Evolutionary conservation across 2,888 invertebrate genomes (phyloP), one percentile per base, ranked within the genome.

Genomic region (Stenodera caucasica): DNA sequence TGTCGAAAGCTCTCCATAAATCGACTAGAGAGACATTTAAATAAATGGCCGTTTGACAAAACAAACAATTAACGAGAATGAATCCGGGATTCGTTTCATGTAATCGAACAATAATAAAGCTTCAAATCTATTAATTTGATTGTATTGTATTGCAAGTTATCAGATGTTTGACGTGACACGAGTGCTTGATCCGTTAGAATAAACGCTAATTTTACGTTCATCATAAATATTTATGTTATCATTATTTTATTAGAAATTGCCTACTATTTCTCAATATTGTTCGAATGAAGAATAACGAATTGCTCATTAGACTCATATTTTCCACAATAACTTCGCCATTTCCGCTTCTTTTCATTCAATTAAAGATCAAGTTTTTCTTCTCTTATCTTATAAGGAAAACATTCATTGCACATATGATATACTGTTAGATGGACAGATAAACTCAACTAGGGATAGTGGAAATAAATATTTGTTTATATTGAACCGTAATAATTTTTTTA

Each of bases 271-370:
- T 18, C 8, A 40, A 18, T 40, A 35, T 35, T 35, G n/a, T 35
- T 12, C 6, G 14, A 14, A 35, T n/a, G 12, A 35, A 14, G 35
- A 35, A 35, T 6, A 37, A n/a, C n/a, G n/a, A n/a, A n/a, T n/a
- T n/a, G n/a, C n/a, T n/a, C n/a, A n/a, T n/a, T n/a, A n/a, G n/a
- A n/a, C n/a, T n/a, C n/a, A n/a, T n/a, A n/a, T n/a, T n/a, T n/a
- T n/a, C n/a, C n/a, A n/a, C n/a, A n/a, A n/a, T n/a, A n/a, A n/a
- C n/a, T n/a, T n/a, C n/a, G n/a, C n/a, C n/a, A n/a, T n/a, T n/a
- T n/a, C n/a, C n/a, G n/a, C n/a, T n/a, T n/a, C n/a, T 60, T 60
- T 57, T 60, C 57, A 57, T 53, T 60, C 58, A 58, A 61, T 61
- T 61, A 61, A 29, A 49, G 37, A 55, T 51, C 9, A 8, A 8